These are phyloP conservation scores for Sprattus sprattus DNA, from an alignment of 2,113 vertebrate species.

Conservation along the genomic window DNA sequence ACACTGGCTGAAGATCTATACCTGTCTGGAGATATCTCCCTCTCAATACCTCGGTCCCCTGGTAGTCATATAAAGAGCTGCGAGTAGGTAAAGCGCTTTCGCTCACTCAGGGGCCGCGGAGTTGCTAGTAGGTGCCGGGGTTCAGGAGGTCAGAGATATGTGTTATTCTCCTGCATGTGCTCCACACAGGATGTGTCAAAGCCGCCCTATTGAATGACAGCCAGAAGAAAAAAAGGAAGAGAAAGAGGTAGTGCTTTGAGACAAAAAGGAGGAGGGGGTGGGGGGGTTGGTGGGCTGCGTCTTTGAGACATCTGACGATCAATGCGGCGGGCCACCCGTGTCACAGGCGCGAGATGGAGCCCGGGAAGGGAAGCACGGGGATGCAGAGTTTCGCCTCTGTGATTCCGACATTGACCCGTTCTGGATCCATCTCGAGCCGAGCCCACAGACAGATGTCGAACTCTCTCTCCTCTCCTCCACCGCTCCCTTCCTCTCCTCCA, in stretches of 20 bases:
- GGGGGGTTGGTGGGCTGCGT: not conserved
- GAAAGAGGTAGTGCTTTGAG: not conserved
- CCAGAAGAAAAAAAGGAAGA: slow-evolving; percentile 47
- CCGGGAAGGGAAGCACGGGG: slow-evolving; percentile 19
- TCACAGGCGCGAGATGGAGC: slow-evolving; percentile 15
- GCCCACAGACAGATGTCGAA: not conserved
- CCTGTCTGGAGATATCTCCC: slow-evolving; percentile 62
- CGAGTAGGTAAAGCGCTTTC: slow-evolving; percentile 65
- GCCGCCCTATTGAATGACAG: slow-evolving; percentile 68
- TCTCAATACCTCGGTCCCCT: slow-evolving; percentile 62
- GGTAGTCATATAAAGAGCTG: slow-evolving; percentile 67
- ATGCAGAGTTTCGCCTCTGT: slow-evolving; percentile 15
- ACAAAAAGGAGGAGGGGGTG: not conserved
- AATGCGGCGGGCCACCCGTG: slow-evolving; percentile 59
- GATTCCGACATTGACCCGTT: slow-evolving; percentile 34
- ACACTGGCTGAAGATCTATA: slow-evolving; percentile 65
- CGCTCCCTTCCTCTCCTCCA: not conserved
- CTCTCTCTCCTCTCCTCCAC: not conserved
- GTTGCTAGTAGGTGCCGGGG: slow-evolving; percentile 60
- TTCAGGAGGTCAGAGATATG: slow-evolving; percentile 70
- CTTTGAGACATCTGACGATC: slow-evolving; percentile 58
- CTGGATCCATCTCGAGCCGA: slow-evolving; percentile 21
- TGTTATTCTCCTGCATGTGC: slow-evolving; percentile 65
- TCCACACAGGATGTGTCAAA: slow-evolving; percentile 65
- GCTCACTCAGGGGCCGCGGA: slow-evolving; percentile 59